Evolutionary conservation across 2,797 vertebrate species (phyloP).

Genomic region (Lemur catta): DNA sequence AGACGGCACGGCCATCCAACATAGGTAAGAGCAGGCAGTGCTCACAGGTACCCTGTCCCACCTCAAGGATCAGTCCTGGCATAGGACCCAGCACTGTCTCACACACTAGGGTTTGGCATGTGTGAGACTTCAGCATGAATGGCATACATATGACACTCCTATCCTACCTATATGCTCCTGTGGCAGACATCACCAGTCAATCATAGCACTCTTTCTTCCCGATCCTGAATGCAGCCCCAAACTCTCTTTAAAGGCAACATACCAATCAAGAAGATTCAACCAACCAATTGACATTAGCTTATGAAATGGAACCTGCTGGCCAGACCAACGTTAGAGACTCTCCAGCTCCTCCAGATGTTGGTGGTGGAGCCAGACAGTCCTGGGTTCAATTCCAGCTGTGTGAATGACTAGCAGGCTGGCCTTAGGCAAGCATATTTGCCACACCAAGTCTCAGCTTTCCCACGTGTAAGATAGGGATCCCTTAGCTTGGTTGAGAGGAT

Average conservation of each 20-base stretch:
- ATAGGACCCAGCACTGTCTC: not conserved
- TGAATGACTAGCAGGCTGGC: not conserved
- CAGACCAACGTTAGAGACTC: not conserved
- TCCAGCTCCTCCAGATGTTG: not conserved
- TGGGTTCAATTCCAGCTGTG: not conserved
- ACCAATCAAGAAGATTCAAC: not conserved
- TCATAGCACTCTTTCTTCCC: not conserved
- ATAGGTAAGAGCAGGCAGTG: not conserved
- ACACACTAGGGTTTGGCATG: not conserved
- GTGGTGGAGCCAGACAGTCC: not conserved
- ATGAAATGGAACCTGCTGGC: not conserved
- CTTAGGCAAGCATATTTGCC: not conserved
- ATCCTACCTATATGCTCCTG: rapidly evolving
- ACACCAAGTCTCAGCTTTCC: not conserved
- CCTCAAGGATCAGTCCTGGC: not conserved
- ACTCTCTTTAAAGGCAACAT: not conserved
- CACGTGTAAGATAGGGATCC: not conserved
- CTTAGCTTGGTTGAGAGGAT: not conserved
- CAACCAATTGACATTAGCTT: not conserved
- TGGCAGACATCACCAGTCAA: not conserved
- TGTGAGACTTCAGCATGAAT: rapidly evolving
- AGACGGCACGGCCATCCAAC: not conserved
- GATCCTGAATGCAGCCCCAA: not conserved
- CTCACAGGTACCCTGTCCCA: not conserved
- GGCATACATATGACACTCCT: rapidly evolving